These are phyloP conservation scores for Meta bourneti DNA, from an alignment of 2,888 invertebrate genomes.

Conservation along the genomic window DNA sequence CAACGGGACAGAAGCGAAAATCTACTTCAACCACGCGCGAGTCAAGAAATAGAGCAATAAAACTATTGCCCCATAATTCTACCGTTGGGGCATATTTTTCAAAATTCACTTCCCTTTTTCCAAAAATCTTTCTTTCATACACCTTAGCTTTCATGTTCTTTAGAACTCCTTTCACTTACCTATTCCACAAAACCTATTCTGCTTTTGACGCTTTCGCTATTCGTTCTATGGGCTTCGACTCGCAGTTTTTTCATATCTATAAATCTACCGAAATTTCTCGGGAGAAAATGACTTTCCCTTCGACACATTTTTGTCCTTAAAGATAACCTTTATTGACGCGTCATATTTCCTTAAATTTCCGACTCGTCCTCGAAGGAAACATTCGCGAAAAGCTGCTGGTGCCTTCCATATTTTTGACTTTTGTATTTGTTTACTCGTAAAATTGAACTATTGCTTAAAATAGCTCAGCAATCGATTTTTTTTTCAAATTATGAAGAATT, in stretches of 20 bases:
- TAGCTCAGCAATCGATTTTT: no score
- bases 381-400: no score
- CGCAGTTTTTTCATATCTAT: neutral
- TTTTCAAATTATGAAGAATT: no score
- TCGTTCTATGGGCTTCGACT: neutral
- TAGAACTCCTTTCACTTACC: neutral
- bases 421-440: no score
- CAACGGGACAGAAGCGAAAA: neutral
- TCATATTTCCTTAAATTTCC: neutral
- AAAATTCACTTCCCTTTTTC: neutral
- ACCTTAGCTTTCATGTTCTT: neutral
- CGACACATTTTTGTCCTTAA: neutral
- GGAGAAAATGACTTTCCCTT: slow-evolving; percentile 8
- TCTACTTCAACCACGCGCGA: neutral
- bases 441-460: no score
- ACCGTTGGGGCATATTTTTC: neutral
- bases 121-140: neutral
- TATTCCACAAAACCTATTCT: neutral
- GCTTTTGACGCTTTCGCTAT: neutral
- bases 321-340: neutral
- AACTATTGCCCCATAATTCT: neutral
- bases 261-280: neutral
- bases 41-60: neutral
- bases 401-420: no score
- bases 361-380: no score